Evolutionary conservation across 2,888 invertebrate genomes (phyloP).

Genomic region (Tetragonula carbonaria): DNA sequence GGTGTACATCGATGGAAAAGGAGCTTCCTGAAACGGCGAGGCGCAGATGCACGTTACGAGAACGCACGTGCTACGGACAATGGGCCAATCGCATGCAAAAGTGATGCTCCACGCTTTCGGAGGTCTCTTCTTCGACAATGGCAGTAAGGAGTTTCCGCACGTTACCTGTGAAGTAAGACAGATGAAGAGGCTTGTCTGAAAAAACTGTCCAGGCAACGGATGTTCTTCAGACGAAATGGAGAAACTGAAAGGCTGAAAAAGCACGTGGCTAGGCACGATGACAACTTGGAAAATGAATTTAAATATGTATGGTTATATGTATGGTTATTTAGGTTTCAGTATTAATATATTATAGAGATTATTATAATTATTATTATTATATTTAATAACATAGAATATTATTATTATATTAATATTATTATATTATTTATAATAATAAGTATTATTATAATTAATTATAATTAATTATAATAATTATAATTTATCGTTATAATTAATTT

Average conservation of each 20-base stretch:
- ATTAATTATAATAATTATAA: no score
- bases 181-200: not conserved
- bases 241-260: not conserved
- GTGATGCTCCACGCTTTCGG: slow-evolving; percentile 31
- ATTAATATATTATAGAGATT: no score
- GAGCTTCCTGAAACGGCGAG: slow-evolving; percentile 45
- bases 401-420: no score
- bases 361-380: no score
- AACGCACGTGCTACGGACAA: slow-evolving; percentile 67
- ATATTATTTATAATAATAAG: no score
- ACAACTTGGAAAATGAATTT: not conserved
- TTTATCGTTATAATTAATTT: no score
- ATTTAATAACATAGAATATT: no score
- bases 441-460: no score
- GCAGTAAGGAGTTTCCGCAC: not conserved
- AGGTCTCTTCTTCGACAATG: slow-evolving; percentile 41
- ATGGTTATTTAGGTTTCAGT: not conserved
- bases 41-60: slow-evolving; percentile 57
- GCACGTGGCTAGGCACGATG: not conserved
- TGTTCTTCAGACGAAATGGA: not conserved
- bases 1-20: slow-evolving; percentile 58
- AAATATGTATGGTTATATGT: not conserved
- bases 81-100: slow-evolving; percentile 46
- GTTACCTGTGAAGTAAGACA: slow-evolving; percentile 27
- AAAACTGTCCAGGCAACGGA: slow-evolving; percentile 20